Conservation (phyloP, 1,140 invertebrate species). For the Plectus sambesii region DNA sequence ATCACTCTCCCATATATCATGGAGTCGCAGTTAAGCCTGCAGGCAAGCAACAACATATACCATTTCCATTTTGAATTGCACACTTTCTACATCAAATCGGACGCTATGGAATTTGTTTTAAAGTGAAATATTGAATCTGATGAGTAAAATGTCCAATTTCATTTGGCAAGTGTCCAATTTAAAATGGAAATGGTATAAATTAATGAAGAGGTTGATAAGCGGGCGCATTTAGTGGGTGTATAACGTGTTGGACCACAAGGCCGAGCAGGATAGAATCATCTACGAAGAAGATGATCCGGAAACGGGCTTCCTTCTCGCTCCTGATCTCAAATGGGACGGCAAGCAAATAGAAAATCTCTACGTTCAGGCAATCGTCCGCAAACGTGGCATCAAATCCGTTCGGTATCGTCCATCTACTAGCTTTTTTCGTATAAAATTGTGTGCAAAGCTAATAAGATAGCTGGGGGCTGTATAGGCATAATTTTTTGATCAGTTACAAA, state of each 20-base stretch:
- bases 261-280: slow-evolving; percentile 72
- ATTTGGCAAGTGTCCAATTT: neutral
- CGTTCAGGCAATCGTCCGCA: slow-evolving; percentile 65
- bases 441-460: neutral
- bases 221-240: slow-evolving; percentile 80
- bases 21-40: slow-evolving; percentile 57
- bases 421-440: neutral
- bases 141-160: neutral
- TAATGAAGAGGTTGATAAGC: slow-evolving; percentile 12
- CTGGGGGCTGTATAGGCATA: neutral
- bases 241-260: slow-evolving; percentile 81
- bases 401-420: slow-evolving; percentile 29
- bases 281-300: slow-evolving; percentile 67
- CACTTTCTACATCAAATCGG: slow-evolving; percentile 62
- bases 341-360: slow-evolving; percentile 64
- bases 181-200: neutral
- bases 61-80: too few species aligned
- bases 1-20: slow-evolving; percentile 66
- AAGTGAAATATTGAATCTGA: neutral
- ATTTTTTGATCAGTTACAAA: neutral
- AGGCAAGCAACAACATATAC: too few species aligned
- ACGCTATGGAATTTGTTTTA: neutral
- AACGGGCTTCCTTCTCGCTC: slow-evolving; percentile 72
- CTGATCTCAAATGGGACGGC: slow-evolving; percentile 88
- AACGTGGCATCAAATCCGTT: slow-evolving; percentile 64